Conservation (phyloP, 2,888 invertebrate genomes). For the Hetaerina titia region DNA sequence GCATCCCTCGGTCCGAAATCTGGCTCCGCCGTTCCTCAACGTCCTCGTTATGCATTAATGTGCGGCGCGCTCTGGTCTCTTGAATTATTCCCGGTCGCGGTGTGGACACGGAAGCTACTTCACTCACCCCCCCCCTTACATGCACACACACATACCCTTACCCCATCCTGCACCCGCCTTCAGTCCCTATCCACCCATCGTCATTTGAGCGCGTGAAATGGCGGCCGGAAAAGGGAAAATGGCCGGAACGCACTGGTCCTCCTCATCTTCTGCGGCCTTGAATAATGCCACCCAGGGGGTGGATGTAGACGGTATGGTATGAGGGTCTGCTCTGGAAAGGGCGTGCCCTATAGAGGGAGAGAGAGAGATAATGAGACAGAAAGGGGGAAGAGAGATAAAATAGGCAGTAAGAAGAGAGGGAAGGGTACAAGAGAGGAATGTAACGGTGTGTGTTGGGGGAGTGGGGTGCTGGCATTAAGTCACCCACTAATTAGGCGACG, state of each 20-base stretch:
- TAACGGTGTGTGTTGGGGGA: not conserved
- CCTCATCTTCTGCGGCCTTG: not conserved
- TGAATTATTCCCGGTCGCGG: slow-evolving; percentile 60
- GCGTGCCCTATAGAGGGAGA: too few species aligned
- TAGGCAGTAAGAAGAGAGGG: not conserved
- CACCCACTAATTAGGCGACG: slow-evolving; percentile 58
- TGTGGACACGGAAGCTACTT: slow-evolving; percentile 24
- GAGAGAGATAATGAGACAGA: not conserved
- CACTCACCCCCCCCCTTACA: too few species aligned
- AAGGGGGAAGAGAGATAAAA: not conserved
- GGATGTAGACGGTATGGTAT: not conserved
- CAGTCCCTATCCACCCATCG: not conserved
- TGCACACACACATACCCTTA: too few species aligned
- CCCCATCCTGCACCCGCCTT: not conserved
- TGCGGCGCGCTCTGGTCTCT: not conserved
- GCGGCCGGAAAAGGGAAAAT: slow-evolving; percentile 14
- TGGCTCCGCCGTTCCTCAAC: slow-evolving; percentile 51
- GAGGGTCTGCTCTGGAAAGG: not conserved
- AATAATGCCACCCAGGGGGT: not conserved
- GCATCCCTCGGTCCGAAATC: not conserved
- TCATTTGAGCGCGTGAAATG: not conserved
- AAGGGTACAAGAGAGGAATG: not conserved
- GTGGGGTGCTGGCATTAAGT: not conserved
- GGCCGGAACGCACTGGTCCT: not conserved
- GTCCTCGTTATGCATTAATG: slow-evolving; percentile 63